phyloP scores from a whole-genome alignment of 2,888 invertebrate genomes.

The Drosophila kanekoi region DNA sequence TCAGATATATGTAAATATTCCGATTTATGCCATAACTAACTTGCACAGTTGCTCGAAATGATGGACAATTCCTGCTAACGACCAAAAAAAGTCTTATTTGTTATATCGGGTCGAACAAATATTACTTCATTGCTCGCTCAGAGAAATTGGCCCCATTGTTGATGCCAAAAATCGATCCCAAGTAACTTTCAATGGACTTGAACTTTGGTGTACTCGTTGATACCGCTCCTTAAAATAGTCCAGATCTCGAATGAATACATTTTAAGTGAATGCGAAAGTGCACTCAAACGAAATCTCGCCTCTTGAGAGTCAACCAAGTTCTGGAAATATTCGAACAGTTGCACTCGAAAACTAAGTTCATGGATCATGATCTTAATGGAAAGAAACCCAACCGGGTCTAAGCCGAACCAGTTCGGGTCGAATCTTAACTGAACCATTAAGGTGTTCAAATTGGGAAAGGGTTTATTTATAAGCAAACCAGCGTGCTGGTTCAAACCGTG shows the following conservation, averaged over 20 bases:
- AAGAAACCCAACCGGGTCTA: too few species aligned
- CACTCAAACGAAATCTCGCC: slow-evolving; percentile 1
- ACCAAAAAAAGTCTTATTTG: slow-evolving; percentile 57
- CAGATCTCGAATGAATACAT: slow-evolving; percentile 7
- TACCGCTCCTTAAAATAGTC: neutral
- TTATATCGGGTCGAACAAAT: slow-evolving; percentile 34
- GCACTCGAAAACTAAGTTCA: too few species aligned
- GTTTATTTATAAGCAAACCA: too few species aligned
- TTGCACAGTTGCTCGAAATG: too few species aligned
- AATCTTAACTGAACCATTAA: too few species aligned
- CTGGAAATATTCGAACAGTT: neutral
- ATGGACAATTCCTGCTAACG: slow-evolving; percentile 26
- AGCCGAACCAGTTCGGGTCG: too few species aligned
- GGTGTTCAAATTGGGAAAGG: too few species aligned
- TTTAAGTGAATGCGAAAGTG: neutral
- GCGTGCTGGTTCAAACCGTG: too few species aligned
- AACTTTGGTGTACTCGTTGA: neutral
- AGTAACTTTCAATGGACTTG: neutral
- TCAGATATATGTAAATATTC: neutral
- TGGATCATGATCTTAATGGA: too few species aligned
- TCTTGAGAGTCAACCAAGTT: neutral
- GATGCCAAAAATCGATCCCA: neutral
- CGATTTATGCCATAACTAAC: too few species aligned
- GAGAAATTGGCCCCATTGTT: slow-evolving; percentile 26
- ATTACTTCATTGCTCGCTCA: slow-evolving; percentile 48